Evolutionary conservation across 2,113 vertebrate species (phyloP).

Genomic region (Canis aureus): DNA sequence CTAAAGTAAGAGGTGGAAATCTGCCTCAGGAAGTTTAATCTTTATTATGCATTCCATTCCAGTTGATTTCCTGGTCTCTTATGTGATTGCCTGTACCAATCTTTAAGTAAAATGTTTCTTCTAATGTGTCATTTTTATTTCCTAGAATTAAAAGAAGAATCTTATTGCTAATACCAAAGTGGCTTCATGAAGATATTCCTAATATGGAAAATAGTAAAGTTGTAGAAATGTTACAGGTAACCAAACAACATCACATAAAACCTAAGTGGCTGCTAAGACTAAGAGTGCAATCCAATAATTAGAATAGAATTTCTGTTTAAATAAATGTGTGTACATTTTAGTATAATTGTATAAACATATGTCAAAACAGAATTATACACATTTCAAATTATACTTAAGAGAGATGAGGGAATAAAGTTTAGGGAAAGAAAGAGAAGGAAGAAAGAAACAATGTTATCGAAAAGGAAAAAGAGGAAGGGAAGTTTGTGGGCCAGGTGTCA

Average conservation of each 20-base stretch:
- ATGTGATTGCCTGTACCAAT: neutral
- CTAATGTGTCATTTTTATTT: neutral
- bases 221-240: conserved; percentile 88
- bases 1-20: neutral
- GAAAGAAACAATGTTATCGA: neutral
- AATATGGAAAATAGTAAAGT: conserved; percentile 85
- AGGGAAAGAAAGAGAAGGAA: neutral
- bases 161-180: conserved; percentile 81
- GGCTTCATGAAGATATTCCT: conserved; percentile 87
- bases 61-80: neutral
- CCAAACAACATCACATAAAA: neutral
- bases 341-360: neutral
- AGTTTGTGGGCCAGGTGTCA: neutral
- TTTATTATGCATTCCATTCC: neutral
- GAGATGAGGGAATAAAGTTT: neutral
- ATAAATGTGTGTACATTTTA: neutral
- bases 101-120: neutral
- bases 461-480: neutral
- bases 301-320: conserved; percentile 9
- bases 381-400: conserved; percentile 34
- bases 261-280: neutral
- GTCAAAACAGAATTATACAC: neutral
- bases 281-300: neutral
- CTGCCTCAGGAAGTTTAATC: neutral
- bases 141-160: conserved; percentile 81